Percentiles rank a stretch among this genome's conserved stretches.
Evolutionary conservation across 2,797 vertebrate species (phyloP).

Genomic region (Falco naumanni): DNA sequence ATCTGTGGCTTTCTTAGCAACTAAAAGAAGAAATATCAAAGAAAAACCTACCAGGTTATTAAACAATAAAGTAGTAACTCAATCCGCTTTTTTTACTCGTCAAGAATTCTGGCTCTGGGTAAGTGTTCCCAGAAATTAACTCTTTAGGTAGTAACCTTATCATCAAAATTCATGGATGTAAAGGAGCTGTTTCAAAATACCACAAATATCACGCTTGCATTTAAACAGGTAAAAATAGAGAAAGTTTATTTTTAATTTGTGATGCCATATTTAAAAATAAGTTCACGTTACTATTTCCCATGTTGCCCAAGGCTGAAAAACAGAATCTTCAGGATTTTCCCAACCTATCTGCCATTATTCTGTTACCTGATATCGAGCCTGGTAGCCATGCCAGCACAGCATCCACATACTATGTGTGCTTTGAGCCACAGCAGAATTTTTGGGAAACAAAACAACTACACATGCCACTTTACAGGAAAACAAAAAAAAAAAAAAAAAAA

Average conservation of each 20-base stretch:
- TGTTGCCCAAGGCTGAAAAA: neutral
- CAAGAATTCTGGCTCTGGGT: neutral
- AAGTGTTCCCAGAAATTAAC: neutral
- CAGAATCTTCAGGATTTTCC: neutral
- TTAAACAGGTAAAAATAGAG: neutral
- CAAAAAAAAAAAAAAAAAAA: neutral
- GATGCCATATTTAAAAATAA: neutral
- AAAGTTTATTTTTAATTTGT: neutral
- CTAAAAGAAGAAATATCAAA: constrained; percentile 45
- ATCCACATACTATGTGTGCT: neutral
- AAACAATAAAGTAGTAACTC: constrained; percentile 27
- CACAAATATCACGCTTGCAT: neutral
- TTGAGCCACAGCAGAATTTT: neutral
- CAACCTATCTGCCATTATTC: neutral
- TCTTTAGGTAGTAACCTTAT: neutral
- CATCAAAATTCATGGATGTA: neutral
- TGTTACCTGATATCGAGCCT: neutral
- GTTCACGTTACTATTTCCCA: neutral
- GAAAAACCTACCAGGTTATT: neutral
- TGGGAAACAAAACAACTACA: neutral
- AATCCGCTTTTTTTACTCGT: neutral
- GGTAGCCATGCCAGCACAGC: neutral
- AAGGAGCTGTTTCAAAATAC: neutral
- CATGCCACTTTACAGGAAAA: neutral
- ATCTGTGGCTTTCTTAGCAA: constrained; percentile 4